Evolutionary conservation across 2,113 vertebrate genomes (phyloP).

Genomic region (Rhineura floridana): DNA sequence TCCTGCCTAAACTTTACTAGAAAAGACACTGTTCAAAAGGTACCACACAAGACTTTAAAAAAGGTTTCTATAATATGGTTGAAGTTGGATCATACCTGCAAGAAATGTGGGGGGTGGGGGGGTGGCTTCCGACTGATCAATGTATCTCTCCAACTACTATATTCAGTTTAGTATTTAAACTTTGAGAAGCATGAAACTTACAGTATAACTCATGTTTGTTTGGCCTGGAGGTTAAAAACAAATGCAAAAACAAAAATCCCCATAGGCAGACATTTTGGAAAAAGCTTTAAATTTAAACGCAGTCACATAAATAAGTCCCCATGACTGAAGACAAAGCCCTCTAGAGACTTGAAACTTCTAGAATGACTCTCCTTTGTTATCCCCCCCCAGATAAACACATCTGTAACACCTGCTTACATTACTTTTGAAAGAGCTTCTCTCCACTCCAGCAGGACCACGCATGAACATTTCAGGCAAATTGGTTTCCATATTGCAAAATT

Average conservation of each 20-base stretch:
- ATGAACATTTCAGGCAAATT: neutral
- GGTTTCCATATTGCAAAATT: slow-evolving; percentile 39
- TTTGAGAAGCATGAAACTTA: neutral
- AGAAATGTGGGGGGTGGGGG: too few relatives aligned
- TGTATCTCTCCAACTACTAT: neutral
- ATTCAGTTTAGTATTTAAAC: neutral
- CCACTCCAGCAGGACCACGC: slow-evolving; percentile 55
- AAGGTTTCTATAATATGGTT: neutral
- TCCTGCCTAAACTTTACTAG: neutral
- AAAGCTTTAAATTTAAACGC: neutral
- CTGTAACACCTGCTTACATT: slow-evolving; percentile 33
- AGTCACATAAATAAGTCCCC: neutral
- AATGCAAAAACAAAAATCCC: neutral
- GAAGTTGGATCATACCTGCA: too few relatives aligned
- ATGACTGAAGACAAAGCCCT: neutral
- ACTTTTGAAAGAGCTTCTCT: slow-evolving; percentile 42
- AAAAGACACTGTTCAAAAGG: neutral
- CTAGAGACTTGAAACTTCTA: neutral
- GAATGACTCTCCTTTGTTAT: rapidly evolving
- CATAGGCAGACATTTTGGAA: neutral
- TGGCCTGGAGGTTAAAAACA: neutral
- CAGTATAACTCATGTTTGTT: neutral
- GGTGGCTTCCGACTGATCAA: neutral
- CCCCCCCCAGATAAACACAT: slow-evolving; percentile 43
- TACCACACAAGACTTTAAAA: neutral